phyloP scores from a whole-genome alignment of 2,888 invertebrate species.

The Hemithea aestivaria region DNA sequence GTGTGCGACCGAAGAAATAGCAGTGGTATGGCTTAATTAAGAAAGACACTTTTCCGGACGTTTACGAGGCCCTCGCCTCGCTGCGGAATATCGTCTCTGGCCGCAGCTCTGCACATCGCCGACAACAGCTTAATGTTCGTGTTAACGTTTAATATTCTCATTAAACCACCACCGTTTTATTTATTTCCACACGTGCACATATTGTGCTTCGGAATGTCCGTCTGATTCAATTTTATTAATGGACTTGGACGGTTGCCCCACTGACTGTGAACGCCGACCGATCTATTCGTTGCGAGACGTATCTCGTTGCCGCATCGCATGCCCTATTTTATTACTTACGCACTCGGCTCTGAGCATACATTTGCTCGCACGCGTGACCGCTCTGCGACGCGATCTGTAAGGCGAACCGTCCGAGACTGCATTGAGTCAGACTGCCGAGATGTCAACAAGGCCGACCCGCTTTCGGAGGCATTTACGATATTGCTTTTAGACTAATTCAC shows the following conservation, averaged over 20 bases:
- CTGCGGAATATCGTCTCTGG: conserved; percentile 18
- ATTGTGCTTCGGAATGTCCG: conserved; percentile 73
- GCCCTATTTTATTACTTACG: conserved; percentile 47
- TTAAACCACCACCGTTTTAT: conserved; percentile 46
- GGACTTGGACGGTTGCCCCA: conserved; percentile 78
- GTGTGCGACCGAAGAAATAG: conserved; percentile 20
- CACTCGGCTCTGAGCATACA: conserved; percentile 40
- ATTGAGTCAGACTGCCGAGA: conserved; percentile 60
- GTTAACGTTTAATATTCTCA: conserved; percentile 16
- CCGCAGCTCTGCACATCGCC: conserved; percentile 2
- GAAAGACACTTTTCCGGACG: conserved; percentile 32
- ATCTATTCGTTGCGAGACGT: conserved; percentile 60
- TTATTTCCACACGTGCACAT: conserved; percentile 69
- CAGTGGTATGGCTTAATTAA: conserved; percentile 32
- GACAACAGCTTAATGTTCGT: conserved; percentile 10
- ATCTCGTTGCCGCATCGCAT: conserved; percentile 42
- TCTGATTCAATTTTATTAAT: conserved; percentile 79
- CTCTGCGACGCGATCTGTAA: conserved; percentile 26
- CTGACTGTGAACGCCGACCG: conserved; percentile 65
- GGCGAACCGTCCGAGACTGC: conserved; percentile 48
- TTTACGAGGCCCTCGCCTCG: conserved; percentile 28
- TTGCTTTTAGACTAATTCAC: conserved; percentile 62
- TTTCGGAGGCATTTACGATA: conserved; percentile 57
- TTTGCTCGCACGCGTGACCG: conserved; percentile 30
- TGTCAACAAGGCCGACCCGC: conserved; percentile 65